A percentile compares a stretch with the other conserved stretches of the same genome.
phyloP scores from a whole-genome alignment of 2,113 vertebrate species.

The Gallinago media region DNA sequence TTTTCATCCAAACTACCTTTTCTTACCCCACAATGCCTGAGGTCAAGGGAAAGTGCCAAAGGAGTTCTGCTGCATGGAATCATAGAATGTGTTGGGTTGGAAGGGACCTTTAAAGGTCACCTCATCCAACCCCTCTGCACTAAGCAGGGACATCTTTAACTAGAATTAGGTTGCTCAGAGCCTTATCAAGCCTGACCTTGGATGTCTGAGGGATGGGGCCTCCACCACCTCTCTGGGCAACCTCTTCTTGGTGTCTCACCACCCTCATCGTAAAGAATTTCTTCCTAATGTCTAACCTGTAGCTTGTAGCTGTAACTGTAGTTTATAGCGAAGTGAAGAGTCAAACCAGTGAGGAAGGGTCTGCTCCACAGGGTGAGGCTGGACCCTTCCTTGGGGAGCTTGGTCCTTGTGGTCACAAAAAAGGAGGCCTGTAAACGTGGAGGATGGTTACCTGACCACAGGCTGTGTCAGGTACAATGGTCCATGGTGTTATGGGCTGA shows the following conservation, averaged over 20 bases:
- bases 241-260: no score
- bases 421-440: neutral
- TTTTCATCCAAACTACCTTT: neutral
- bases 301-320: neutral
- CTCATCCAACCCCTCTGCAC: no score
- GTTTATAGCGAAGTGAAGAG: neutral
- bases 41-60: neutral
- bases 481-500: neutral
- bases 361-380: fast-evolving
- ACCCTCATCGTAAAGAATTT: no score
- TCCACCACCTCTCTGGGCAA: no score
- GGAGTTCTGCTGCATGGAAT: neutral
- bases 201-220: no score
- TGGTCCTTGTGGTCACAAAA: neutral
- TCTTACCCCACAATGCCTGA: neutral
- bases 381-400: neutral
- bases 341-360: neutral
- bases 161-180: no score
- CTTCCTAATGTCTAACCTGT: neutral
- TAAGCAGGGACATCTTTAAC: no score
- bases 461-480: neutral
- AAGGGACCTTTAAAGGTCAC: no score
- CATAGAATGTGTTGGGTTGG: no score
- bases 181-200: no score
- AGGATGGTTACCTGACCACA: neutral